A percentile compares a stretch with the other conserved stretches of the same genome.
These are phyloP conservation scores for Meloidogyne floridensis DNA, from an alignment of 1,140 invertebrate genomes.

Conservation along the genomic window DNA sequence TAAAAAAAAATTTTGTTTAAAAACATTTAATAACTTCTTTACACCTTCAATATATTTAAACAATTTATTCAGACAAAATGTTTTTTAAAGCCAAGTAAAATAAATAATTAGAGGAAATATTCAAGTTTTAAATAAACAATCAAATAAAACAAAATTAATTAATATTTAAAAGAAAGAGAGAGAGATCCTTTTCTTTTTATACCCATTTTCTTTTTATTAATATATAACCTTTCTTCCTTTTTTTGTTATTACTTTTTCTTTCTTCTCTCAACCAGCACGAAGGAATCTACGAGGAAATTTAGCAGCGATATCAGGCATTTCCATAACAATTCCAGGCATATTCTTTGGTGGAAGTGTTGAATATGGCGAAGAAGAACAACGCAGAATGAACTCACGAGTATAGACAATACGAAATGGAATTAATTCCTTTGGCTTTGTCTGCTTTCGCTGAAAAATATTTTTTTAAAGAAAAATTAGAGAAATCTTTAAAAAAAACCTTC, in stretches of 20 bases:
- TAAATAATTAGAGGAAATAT: too few relatives aligned
- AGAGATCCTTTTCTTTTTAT: too few relatives aligned
- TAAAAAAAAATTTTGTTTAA: too few relatives aligned
- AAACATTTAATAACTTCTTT: too few relatives aligned
- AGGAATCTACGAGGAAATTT: constrained; percentile 16
- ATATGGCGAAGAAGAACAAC: constrained; percentile 19
- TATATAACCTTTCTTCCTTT: background rate
- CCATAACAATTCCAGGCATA: constrained; percentile 20
- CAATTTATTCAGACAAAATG: too few relatives aligned
- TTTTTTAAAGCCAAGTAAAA: too few relatives aligned
- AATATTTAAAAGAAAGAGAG: too few relatives aligned
- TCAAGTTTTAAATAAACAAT: too few relatives aligned
- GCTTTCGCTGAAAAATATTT: background rate
- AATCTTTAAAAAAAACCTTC: background rate
- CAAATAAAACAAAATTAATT: too few relatives aligned
- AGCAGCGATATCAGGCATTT: constrained; percentile 19
- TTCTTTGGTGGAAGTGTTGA: constrained; percentile 23
- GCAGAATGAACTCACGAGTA: constrained; percentile 16
- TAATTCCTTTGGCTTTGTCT: background rate
- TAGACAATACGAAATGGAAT: constrained; percentile 24
- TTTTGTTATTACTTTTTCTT: background rate
- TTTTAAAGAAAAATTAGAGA: too few relatives aligned
- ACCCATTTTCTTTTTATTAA: background rate
- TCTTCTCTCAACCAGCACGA: background rate
- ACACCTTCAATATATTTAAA: too few relatives aligned